Evolutionary conservation across 2,888 invertebrate species (phyloP), one percentile per base, ranked within the genome.

Genomic region (Nezara viridula): DNA sequence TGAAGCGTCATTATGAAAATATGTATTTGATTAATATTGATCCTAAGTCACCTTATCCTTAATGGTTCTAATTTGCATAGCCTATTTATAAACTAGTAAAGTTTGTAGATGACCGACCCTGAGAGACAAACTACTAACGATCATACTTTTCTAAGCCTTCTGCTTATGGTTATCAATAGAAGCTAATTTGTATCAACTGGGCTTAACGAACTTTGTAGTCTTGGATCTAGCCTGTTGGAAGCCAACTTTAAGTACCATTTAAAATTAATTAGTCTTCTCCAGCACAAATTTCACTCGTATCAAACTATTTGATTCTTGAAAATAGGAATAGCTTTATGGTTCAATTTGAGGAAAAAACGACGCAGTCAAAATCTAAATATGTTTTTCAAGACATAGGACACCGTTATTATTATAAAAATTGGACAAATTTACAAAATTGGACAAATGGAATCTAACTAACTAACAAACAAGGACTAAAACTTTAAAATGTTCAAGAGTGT

Each of bases 61-160:
- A 60, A 73, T 73, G 66, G 37, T 7, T 19, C 32, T 37, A 37
- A 73, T 73, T 73, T 73, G 66, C 66, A 73, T 73, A 37, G 66
- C 7, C 19, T 73, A 73, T 37, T 73, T 73, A 73, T 73, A 73
- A 73, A 21, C 66, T 37, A 60, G 66, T 73, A 37, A 73, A 73
- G 66, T 73, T 60, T 37, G 37, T 73, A 37, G 66, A 73, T 73
- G 66, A 73, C 66, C 66, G 19, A 2, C 19, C 32, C 6, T 73
- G 0, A 14, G 32, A 6, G 27, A 37, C 32, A 16, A 60, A 60
- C 60, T 27, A 73, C 66, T 73, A 73, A 73, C 21, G 21, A 24
- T 37, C 32, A 1, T 37, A 73, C 66, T 73, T 73, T 73, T 73
- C 32, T 73, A 73, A 73, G 66, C 66, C 66, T 37, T 73, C 37